Base-by-base conservation (phyloP, 1,140 invertebrate genomes). In the Bombus superbus region DNA sequence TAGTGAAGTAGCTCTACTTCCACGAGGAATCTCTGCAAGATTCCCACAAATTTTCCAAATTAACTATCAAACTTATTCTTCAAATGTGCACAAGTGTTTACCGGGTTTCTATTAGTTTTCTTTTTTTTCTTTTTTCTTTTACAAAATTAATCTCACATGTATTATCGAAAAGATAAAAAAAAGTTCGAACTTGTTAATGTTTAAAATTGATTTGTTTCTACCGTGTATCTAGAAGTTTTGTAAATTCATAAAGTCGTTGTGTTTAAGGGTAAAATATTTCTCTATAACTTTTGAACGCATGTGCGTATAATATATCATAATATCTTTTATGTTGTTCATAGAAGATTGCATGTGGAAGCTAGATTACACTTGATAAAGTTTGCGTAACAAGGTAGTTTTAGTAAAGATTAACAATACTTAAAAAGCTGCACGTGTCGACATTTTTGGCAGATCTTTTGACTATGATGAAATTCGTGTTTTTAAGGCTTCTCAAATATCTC, bases 1-100 rank as follows among this genome's bases (percentile, higher is more conserved):
- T 72, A 32, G 57, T n/a, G 47, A 25, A 62, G 32, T 62, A 79
- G 32, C 15, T 79, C 6, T 53, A 66, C 64, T 72, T 74, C 44
- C 57, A 76, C 3, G n/a, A 75, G 53, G 83, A 66, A 86, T 83
- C 40, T 42, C 72, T 64, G 73, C 74, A 83, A 83, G 68, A 79
- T 78, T 83, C 85, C 81, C 81, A 64, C 76, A 22, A 47, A 38
- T 53, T 35, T 22, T 44, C 6, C 28, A 25, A 64, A 28, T 25
- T 40, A 2, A 10, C 22, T 25, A 35, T 74, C 44, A 5, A 68
- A 25, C 18, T 32, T 32, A 32, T 40, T 44, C 42, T 66, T 18
- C 32, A 18, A 66, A 64, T 32, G 9, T 13, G 3, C 6, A 66
- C 1, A 66, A 15, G n/a, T 22, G 35, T 66, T 66, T 35, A 62